These are phyloP conservation scores for Euborellia annulipes DNA, from an alignment of 1,140 invertebrate genomes.

Conservation along the genomic window DNA sequence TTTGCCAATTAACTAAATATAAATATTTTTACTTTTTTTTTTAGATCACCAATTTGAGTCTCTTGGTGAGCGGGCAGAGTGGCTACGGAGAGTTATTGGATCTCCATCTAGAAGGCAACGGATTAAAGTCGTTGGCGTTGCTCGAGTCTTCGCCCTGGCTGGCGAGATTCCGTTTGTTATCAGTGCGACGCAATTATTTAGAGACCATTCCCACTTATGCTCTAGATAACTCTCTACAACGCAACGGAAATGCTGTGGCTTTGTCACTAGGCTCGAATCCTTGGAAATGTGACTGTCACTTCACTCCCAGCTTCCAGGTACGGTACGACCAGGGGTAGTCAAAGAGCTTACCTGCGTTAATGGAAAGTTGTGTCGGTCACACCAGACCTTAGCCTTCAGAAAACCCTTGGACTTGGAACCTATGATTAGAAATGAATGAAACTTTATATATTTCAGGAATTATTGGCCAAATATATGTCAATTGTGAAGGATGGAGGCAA, in stretches of 20 bases:
- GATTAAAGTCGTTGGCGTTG: constrained; percentile 45
- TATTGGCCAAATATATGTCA: no score
- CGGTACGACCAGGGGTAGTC: no score
- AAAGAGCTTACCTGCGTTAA: no score
- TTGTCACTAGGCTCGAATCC: constrained; percentile 58
- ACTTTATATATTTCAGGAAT: constrained; percentile 8
- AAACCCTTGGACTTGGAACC: no score
- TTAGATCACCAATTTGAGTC: constrained; percentile 7
- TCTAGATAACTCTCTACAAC: constrained; percentile 55
- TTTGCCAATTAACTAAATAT: no score
- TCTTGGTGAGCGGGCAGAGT: background rate
- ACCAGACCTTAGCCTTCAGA: no score
- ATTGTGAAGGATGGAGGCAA: no score
- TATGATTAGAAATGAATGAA: no score
- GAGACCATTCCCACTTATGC: constrained; percentile 59
- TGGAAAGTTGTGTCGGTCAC: no score
- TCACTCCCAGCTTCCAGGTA: constrained; percentile 55
- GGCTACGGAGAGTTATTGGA: constrained; percentile 46
- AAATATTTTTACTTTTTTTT: no score
- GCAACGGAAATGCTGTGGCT: constrained; percentile 46
- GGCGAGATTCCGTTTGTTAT: constrained; percentile 52
- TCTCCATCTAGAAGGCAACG: constrained; percentile 60
- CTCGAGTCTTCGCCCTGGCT: constrained; percentile 64
- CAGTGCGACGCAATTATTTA: constrained; percentile 52
- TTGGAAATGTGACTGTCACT: constrained; percentile 65